Percentiles rank a stretch among this genome's conserved stretches.
Evolutionary conservation across 2,113 vertebrate genomes (phyloP).

Genomic region (Nothoprocta pentlandii): DNA sequence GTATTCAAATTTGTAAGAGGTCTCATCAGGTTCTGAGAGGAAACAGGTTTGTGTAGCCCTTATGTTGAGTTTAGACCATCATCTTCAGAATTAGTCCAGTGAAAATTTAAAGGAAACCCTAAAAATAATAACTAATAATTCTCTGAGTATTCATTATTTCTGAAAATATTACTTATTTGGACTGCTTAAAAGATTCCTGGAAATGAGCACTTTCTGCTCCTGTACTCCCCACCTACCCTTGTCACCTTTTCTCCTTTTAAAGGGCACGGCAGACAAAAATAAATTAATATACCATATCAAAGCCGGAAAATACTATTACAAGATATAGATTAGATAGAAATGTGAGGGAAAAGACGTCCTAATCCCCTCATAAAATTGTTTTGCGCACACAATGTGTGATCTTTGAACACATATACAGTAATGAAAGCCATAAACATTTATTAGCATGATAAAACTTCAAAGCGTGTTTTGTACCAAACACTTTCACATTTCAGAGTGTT

Average conservation of each 20-base stretch:
- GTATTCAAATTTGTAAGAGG: background rate
- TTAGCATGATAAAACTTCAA: slow-evolving; percentile 39
- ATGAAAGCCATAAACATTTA: slow-evolving; percentile 30
- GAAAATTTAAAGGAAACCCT: background rate
- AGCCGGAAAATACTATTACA: background rate
- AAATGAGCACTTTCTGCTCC: background rate
- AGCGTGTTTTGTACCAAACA: slow-evolving; percentile 40
- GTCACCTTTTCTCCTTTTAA: background rate
- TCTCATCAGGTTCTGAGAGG: background rate
- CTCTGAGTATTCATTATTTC: background rate
- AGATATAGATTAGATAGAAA: background rate
- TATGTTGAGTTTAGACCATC: background rate
- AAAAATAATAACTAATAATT: background rate
- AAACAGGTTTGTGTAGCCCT: background rate
- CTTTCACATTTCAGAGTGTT: background rate
- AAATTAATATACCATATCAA: background rate
- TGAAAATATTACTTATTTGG: background rate
- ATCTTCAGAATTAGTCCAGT: background rate
- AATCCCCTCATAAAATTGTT: background rate
- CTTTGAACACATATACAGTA: slow-evolving; percentile 2
- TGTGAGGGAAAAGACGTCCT: background rate
- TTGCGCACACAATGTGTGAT: background rate
- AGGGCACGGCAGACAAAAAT: background rate
- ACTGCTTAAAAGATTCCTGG: background rate
- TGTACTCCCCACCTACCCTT: background rate